Evolutionary conservation across 2,888 invertebrate genomes (phyloP).

Genomic region (Drosophila subsilvestris): DNA sequence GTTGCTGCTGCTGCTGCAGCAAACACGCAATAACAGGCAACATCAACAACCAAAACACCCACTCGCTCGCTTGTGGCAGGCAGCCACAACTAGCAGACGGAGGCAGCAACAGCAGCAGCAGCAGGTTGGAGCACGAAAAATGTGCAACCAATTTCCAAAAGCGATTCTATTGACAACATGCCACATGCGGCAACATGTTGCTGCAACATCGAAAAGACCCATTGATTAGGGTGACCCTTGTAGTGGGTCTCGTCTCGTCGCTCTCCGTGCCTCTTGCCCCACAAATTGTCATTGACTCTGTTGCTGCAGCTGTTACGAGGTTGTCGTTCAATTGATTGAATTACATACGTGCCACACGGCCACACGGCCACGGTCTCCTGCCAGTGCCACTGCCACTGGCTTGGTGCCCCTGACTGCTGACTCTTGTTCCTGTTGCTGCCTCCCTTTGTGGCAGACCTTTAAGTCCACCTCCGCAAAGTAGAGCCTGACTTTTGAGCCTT

Average conservation of each 20-base stretch:
- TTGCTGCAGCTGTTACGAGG: conserved; percentile 43
- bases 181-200: conserved; percentile 55
- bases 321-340: conserved; percentile 70
- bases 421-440: conserved; percentile 7
- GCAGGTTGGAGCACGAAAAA: conserved; percentile 41
- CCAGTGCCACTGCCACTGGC: conserved; percentile 5
- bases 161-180: conserved; percentile 60
- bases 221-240: conserved; percentile 77
- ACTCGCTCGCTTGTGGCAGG: conserved; percentile 11
- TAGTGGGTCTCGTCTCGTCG: conserved; percentile 68
- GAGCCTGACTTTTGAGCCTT: conserved; percentile 59
- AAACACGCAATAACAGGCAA: conserved; percentile 51
- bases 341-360: conserved; percentile 64
- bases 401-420: conserved; percentile 8
- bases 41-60: conserved; percentile 41
- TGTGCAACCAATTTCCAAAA: conserved; percentile 70
- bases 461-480: conserved; percentile 59
- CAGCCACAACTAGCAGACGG: conserved; percentile 31
- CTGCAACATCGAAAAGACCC: conserved; percentile 56
- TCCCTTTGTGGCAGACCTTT: conserved; percentile 40
- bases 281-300: conserved; percentile 69
- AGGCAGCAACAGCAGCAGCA: conserved; percentile 15
- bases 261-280: conserved; percentile 52
- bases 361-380: conserved; percentile 23
- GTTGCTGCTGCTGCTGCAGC: conserved; percentile 61